Conservation (phyloP, 2,888 invertebrate genomes). For the Petrophora chlorosata region DNA sequence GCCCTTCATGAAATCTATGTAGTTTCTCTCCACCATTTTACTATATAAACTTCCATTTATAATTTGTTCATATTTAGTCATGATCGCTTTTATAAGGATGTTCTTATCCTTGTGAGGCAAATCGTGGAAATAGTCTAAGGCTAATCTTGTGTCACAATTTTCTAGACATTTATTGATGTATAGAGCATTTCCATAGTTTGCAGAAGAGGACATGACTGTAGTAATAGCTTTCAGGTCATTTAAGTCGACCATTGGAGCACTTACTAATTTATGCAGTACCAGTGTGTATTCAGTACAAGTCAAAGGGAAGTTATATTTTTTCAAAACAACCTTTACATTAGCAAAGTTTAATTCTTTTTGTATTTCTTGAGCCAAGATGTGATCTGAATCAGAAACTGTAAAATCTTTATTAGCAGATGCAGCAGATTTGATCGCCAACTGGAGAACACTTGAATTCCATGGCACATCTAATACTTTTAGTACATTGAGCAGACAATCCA, state of each 20-base stretch:
- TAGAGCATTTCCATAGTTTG: constrained; percentile 61
- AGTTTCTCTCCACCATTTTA: constrained; percentile 65
- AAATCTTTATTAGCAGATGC: constrained; percentile 64
- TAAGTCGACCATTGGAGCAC: constrained; percentile 56
- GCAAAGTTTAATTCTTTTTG: constrained; percentile 73
- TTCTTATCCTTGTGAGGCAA: constrained; percentile 57
- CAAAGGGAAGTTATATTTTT: constrained; percentile 75
- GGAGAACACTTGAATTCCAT: constrained; percentile 62
- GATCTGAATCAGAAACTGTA: constrained; percentile 66
- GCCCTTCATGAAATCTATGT: constrained; percentile 76
- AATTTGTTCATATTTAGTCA: constrained; percentile 72
- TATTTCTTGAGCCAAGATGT: constrained; percentile 64
- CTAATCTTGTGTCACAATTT: constrained; percentile 65
- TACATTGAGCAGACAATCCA: constrained; percentile 71
- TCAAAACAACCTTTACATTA: constrained; percentile 72
- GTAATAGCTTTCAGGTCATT: constrained; percentile 67
- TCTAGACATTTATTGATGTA: constrained; percentile 70
- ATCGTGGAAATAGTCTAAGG: constrained; percentile 63
- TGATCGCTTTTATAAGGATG: constrained; percentile 57
- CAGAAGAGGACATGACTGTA: constrained; percentile 56
- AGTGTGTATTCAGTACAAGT: constrained; percentile 67
- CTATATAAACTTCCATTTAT: constrained; percentile 50
- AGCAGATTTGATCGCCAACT: constrained; percentile 63
- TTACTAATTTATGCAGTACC: constrained; percentile 69
- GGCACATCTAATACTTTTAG: constrained; percentile 75